These are phyloP conservation scores for Endotricha flammealis DNA, from an alignment of 2,888 invertebrate species.

Conservation along the genomic window DNA sequence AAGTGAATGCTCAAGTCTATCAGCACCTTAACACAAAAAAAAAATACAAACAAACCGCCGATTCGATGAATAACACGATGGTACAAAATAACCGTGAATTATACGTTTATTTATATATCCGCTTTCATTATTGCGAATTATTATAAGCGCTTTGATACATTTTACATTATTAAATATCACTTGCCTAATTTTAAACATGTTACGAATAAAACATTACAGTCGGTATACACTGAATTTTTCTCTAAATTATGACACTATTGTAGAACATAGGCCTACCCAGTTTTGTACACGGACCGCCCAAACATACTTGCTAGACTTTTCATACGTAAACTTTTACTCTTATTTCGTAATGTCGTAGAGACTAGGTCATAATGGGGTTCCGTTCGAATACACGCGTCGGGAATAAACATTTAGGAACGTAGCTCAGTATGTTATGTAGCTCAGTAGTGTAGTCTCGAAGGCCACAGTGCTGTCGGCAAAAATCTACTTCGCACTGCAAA, in stretches of 20 bases:
- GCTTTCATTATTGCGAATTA: constrained; percentile 32
- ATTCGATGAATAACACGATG: constrained; percentile 28
- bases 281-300: constrained; percentile 21
- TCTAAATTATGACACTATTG: constrained; percentile 18
- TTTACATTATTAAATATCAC: constrained; percentile 24
- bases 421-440: background rate
- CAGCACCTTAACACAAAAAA: too few relatives aligned
- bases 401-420: background rate
- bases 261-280: constrained; percentile 32
- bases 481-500: too few relatives aligned
- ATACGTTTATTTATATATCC: constrained; percentile 30
- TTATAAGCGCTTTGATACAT: constrained; percentile 35
- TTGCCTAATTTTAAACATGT: constrained; percentile 24
- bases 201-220: too few relatives aligned
- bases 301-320: constrained; percentile 46
- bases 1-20: too few relatives aligned
- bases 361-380: constrained; percentile 33
- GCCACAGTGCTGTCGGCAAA: too few relatives aligned
- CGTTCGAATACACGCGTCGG: constrained; percentile 28
- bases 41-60: background rate
- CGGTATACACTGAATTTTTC: too few relatives aligned
- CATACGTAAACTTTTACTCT: constrained; percentile 60
- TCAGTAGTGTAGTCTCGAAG: too few relatives aligned
- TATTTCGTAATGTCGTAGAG: constrained; percentile 48
- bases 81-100: constrained; percentile 59